A percentile compares a stretch with the other conserved stretches of the same genome.
Evolutionary conservation across 1,140 invertebrate genomes (phyloP).

Genomic region (Papilio helenus): DNA sequence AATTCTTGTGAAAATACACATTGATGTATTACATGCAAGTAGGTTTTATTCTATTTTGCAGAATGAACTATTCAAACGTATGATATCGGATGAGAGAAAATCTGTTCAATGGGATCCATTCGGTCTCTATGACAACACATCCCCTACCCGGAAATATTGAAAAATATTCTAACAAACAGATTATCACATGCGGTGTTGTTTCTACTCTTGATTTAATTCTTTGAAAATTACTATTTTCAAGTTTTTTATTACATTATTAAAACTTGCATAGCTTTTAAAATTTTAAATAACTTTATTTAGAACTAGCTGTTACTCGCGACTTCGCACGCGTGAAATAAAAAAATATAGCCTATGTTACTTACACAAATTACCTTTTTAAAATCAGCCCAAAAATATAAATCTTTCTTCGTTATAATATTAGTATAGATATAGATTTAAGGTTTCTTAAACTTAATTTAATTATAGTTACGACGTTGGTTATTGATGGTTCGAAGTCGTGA

Average conservation of each 20-base stretch:
- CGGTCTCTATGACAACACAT: slow-evolving; percentile 73
- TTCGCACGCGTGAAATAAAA: too few species aligned
- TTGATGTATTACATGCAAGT: slow-evolving; percentile 42
- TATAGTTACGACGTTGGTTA: not conserved
- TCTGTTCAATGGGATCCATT: slow-evolving; percentile 71
- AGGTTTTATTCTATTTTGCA: slow-evolving; percentile 61
- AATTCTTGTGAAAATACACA: not conserved
- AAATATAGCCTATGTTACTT: too few species aligned
- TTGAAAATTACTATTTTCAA: too few species aligned
- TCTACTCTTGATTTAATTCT: not conserved
- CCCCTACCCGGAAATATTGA: slow-evolving; percentile 56
- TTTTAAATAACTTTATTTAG: too few species aligned
- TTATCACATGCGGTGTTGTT: not conserved
- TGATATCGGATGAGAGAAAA: slow-evolving; percentile 72
- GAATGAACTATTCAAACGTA: slow-evolving; percentile 74
- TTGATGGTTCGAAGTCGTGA: not conserved
- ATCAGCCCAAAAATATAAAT: too few species aligned
- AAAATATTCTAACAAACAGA: slow-evolving; percentile 49
- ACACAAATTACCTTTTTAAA: too few species aligned
- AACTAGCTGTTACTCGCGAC: too few species aligned
- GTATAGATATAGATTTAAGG: too few species aligned
- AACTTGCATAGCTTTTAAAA: too few species aligned
- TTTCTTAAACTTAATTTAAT: too few species aligned
- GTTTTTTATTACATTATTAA: too few species aligned
- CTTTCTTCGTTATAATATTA: too few species aligned